Percentiles rank a stretch among this genome's conserved stretches.
Evolutionary conservation across 2,113 vertebrate genomes (phyloP).

Genomic region (Columba livia): DNA sequence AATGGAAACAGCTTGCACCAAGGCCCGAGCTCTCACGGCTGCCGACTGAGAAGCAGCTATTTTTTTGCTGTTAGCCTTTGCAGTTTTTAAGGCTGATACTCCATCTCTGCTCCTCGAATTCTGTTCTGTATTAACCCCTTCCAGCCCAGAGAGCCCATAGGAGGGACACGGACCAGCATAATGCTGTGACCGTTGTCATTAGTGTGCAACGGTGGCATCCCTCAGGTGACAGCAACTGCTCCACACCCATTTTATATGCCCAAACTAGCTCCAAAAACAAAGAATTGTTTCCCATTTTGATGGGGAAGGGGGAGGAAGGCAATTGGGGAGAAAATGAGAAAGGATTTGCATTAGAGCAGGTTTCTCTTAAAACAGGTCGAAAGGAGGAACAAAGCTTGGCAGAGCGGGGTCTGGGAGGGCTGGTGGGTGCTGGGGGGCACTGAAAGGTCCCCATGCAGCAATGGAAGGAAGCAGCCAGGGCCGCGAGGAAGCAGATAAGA

Average conservation of each 20-base stretch:
- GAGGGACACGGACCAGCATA: not conserved
- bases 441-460: not conserved
- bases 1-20: conserved; percentile 38
- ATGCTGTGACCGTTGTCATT: not conserved
- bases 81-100: not conserved
- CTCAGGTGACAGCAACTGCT: not conserved
- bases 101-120: not conserved
- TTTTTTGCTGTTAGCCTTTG: not conserved
- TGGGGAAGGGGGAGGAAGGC: not conserved
- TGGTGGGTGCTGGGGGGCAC: not conserved
- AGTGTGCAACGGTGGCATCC: rapidly evolving
- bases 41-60: not conserved
- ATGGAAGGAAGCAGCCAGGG: conserved; percentile 27
- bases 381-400: not conserved
- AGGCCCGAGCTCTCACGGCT: not conserved
- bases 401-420: not conserved
- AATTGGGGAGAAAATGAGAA: not conserved
- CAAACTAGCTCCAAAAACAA: not conserved
- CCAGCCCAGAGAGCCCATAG: rapidly evolving
- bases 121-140: not conserved
- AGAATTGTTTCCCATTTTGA: not conserved
- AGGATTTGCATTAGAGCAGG: not conserved
- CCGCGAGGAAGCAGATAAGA: conserved; percentile 43
- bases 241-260: not conserved
- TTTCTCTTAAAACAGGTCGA: not conserved